Evolutionary conservation across 2,888 invertebrate genomes (phyloP), one percentile per base, ranked within the genome.

Genomic region (Habrosyne pyritoides): DNA sequence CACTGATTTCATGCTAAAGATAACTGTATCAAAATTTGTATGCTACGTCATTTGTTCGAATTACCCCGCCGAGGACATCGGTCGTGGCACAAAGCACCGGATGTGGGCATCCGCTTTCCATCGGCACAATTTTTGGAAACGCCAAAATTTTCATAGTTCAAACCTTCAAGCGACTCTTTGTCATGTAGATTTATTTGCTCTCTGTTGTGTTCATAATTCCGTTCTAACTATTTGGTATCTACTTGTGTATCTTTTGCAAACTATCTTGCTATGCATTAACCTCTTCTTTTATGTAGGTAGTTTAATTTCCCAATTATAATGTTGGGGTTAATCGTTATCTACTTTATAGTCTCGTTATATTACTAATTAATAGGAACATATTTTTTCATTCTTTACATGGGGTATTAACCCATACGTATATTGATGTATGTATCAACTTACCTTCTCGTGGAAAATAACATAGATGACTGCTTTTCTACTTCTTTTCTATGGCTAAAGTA

Each of bases 71-170:
- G 91, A 91, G 91, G 91, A 92, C 91, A 87, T 88, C 85, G 89
- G 68, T 84, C 89, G 70, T 59, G 47, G 10, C 67, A 92, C 89
- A 92, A 92, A 77, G 66, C 58, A 61, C 84, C 87, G 91, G 91
- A 92, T 69, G 79, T 62, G 18, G 46, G 70, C 83, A 77, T 91
- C 91, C 91, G 91, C 81, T 88, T 86, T 85, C 81, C 84, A 86
- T 83, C 83, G 83, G 74, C 83, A 86, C 84, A 83, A 74, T 80
- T 89, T 91, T 91, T 73, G 89, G 89, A 87, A 91, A 86, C 87
- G 84, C 87, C 87, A 86, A 91, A 89, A 88, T 86, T 87, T 91
- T 90, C 87, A 84, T 86, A 86, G 85, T 76, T 71, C 77, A 75
- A 78, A 77, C 83, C 84, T 84, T 86, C 75, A 69, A 42, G 57